Evolutionary conservation across 2,888 invertebrate species (phyloP), one percentile per base, ranked within the genome.

Genomic region (Rambutsinella grinnellia): DNA sequence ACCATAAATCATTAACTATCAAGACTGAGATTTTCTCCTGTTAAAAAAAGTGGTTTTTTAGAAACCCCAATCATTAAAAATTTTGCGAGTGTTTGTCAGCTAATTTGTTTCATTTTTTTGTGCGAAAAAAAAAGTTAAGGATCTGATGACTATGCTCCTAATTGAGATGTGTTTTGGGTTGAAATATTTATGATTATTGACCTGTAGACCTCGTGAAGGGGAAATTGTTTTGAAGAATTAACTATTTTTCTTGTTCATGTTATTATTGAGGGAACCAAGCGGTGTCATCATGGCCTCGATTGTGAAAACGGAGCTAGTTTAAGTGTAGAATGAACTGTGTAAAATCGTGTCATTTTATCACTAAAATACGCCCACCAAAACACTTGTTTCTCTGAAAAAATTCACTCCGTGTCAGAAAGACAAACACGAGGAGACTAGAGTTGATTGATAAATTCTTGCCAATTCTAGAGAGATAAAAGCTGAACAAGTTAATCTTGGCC

Each of bases 131-230:
- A 13, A 5, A n/a, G 15, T 49, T 49, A 5, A n/a, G 6, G 49
- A 49, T 5, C 19, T 13, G 49, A 49, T 5, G 49, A n/a, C 3
- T 8, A 49, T 70, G 46, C 60, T 72, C 53, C 66, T 72, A 72
- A 72, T 72, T 72, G 72, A 72, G 72, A 66, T 72, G 66, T 72
- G 72, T 66, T 58, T 36, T 71, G 71, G 65, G 72, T 60, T 72
- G 65, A 72, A 72, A 54, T 72, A 72, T 72, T 72, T 72, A 72
- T 66, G 72, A 72, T 72, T 72, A 66, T 72, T 72, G 72, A 72
- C 72, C 72, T 72, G 53, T 60, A 72, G 66, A 66, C 65, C 71
- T 36, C 60, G n/a, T 28, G 36, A 36, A 36, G 36, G 36, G 6
- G 36, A 36, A 36, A 36, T 36, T 36, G 36, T 36, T 8, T 8